Evolutionary conservation across 2,797 vertebrate species (phyloP), one percentile per base, ranked within the genome.

Genomic region (Gadopsis bispinosus): DNA sequence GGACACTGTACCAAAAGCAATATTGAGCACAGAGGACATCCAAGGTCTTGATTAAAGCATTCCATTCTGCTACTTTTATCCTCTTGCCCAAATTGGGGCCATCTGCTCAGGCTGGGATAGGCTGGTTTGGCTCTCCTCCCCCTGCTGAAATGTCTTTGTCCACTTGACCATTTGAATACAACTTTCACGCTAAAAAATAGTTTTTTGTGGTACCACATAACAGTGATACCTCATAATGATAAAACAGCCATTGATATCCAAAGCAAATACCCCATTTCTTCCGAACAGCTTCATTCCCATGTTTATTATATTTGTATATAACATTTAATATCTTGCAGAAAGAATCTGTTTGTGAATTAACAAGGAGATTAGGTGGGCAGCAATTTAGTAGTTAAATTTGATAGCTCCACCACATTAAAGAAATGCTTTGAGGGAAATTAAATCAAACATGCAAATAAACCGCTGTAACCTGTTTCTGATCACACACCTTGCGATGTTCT

Each of bases 1-100:
- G 73, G 86, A 88, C 72, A 29, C 71, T 69, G 62, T 76, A 86
- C 93, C 93, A 95, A 93, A 92, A 92, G 91, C 88, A 94, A 90
- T 89, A 87, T 60, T 70, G 80, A 89, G 75, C 65, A 58, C 75
- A 63, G 71, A 88, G 81, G 85, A 92, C 88, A 91, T 93, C 87
- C 91, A 86, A 93, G 87, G 86, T 92, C 88, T 84, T 94, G 91
- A 94, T 95, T 94, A 94, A 95, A 92, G 91, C 94, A 93, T 95
- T 95, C 94, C 93, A 85, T 67, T 54, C 45, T 65, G 84, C 91
- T 94, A 92, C 93, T 94, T 93, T 85, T 93, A 87, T 89, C 88
- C 83, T 76, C 78, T 80, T 78, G 71, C 81, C 76, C 78, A 89
- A 91, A 91, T 82, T 80, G 85, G 81, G 80, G 61, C 89, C 91